Evolutionary conservation across 2,888 invertebrate genomes (phyloP), one percentile per base, ranked within the genome.

Genomic region (Tillus elongatus): DNA sequence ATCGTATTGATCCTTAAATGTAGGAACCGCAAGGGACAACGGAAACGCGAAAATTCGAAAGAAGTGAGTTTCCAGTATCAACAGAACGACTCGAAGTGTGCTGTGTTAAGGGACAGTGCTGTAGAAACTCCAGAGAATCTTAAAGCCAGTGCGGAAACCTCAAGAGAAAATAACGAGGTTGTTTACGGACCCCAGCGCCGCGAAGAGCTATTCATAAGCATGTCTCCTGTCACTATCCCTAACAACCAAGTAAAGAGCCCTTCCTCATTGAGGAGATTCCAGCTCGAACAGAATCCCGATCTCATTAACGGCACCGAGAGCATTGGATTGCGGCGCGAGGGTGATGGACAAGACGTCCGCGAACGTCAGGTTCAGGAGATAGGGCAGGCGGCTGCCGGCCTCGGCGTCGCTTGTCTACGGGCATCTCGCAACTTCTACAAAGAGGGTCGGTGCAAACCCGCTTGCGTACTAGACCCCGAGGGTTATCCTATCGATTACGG

Each of bases 401-500:
- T 34, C 6, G 32, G 13, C 14, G 30, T 30, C 31, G 47, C 50
- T 12, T 47, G 49, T 30, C 38, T 54, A 30, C 45, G 52, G 16
- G 50, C 41, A 11, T 45, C 45, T 36, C 45, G 44, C 0, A 51
- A 53, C 15, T 43, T 50, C 30, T 46, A 51, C 16, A 41, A 37
- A 24, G 41, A 44, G 29, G n/a, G n/a, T n/a, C n/a, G n/a, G n/a
- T n/a, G n/a, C n/a, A 40, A 43, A 32, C 37, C 15, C 16, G 49
- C 78, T n/a, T 79, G 77, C 57, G 82, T 82, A 56, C 66, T 86
- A 45, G 85, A 85, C 49, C 75, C 75, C 46, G 86, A 87, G 44
- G 85, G 60, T 11, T 63, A 82, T 56, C 86, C 86, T 4, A 71
- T 82, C 41, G 83, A 84, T 60, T 84, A 80, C 52, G 83, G 83